Percentiles rank a stretch among this genome's conserved stretches.
Conservation (phyloP, 2,888 invertebrate species). For the Abrostola triplasia region DNA sequence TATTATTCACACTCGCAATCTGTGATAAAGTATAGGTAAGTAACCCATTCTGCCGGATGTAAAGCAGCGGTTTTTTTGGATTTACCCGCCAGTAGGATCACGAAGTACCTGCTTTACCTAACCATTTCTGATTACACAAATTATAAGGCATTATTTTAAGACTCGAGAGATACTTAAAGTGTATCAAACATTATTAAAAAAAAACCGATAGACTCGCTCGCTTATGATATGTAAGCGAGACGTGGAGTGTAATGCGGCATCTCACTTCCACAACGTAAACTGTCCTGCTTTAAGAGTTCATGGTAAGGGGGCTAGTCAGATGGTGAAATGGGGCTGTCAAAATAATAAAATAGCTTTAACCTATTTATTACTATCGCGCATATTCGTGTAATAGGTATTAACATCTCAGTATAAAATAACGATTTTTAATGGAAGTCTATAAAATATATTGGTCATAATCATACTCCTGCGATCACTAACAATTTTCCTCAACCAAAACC, state of each 20-base stretch:
- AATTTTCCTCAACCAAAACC: slow-evolving; percentile 35
- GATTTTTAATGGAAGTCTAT: not conserved
- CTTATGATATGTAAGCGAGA: no score
- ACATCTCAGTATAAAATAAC: not conserved
- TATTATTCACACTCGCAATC: not conserved
- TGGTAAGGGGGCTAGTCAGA: no score
- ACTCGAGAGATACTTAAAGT: no score
- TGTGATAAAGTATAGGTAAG: not conserved
- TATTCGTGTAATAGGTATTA: not conserved
- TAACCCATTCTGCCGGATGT: not conserved
- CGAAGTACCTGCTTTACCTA: no score
- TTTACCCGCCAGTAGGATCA: slow-evolving; percentile 19
- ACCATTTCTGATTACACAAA: not conserved
- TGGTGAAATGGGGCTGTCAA: no score
- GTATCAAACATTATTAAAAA: no score
- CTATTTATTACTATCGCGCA: not conserved
- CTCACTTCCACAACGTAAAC: no score
- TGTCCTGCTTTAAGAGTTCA: no score
- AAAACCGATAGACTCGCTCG: no score
- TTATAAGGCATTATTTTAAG: not conserved
- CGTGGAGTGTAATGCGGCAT: no score
- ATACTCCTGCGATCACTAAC: slow-evolving; percentile 6
- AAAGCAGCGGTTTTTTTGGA: slow-evolving; percentile 2
- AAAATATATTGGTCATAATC: slow-evolving; percentile 16
- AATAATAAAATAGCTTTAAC: no score